These are phyloP conservation scores for Rugalucina vietnamica DNA, from an alignment of 2,888 invertebrate species.

Conservation along the genomic window DNA sequence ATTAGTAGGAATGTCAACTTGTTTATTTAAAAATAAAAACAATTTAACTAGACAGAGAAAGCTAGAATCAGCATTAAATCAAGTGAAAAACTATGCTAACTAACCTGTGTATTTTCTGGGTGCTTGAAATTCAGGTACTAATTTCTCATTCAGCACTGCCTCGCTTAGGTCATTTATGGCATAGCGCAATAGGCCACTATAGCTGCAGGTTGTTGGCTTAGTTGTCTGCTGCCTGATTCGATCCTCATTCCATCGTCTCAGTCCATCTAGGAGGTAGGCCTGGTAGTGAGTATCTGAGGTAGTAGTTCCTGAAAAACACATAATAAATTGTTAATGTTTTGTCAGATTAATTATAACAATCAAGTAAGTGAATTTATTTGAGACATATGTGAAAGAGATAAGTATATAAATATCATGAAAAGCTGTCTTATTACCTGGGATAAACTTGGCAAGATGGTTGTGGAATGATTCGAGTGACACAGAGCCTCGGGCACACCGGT, in stretches of 20 bases:
- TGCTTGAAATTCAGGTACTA: not conserved
- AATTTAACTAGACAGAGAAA: not conserved
- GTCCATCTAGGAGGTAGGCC: slow-evolving; percentile 54
- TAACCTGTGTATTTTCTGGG: slow-evolving; percentile 51
- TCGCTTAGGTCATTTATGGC: slow-evolving; percentile 29
- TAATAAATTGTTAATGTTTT: no score
- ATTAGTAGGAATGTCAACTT: no score
- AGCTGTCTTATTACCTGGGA: slow-evolving; percentile 53
- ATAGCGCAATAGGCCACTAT: slow-evolving; percentile 33
- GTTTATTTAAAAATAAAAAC: no score
- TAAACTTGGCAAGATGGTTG: slow-evolving; percentile 57
- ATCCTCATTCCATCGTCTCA: slow-evolving; percentile 56
- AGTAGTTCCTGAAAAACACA: slow-evolving; percentile 51
- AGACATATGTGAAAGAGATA: not conserved
- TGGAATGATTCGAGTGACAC: slow-evolving; percentile 65
- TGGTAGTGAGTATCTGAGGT: slow-evolving; percentile 58
- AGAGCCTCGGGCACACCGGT: slow-evolving; percentile 60
- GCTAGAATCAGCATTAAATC: not conserved
- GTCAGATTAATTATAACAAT: not conserved
- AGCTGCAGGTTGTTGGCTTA: not conserved
- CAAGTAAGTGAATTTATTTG: not conserved
- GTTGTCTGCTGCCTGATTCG: not conserved
- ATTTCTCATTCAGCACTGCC: slow-evolving; percentile 20
- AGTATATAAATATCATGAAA: not conserved
- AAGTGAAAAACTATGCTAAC: not conserved